These are phyloP conservation scores for Somateria mollissima DNA, from an alignment of 2,797 vertebrate genomes.

Conservation along the genomic window DNA sequence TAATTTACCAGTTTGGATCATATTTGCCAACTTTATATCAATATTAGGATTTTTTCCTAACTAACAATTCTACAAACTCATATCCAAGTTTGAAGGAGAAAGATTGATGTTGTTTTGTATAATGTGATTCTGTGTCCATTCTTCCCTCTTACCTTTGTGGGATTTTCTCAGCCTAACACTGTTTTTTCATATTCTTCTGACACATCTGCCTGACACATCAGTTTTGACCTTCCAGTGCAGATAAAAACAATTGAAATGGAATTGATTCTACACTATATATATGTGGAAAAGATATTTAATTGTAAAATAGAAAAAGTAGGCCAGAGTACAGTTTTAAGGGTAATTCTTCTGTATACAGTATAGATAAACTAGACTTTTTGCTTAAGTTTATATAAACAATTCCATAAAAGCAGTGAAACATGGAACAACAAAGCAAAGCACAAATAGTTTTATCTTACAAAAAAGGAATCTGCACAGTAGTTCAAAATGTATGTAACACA, in stretches of 20 bases:
- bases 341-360: constrained; percentile 79
- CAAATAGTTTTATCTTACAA: constrained; percentile 73
- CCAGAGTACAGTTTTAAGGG: constrained; percentile 85
- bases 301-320: constrained; percentile 85
- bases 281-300: constrained; percentile 88
- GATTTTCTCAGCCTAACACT: not conserved
- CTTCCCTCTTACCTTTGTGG: not conserved
- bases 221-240: not conserved
- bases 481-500: constrained; percentile 71
- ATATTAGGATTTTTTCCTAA: not conserved
- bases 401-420: constrained; percentile 82
- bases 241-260: constrained; percentile 48
- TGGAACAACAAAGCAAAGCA: constrained; percentile 78
- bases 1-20: not conserved
- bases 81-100: not conserved
- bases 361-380: constrained; percentile 75
- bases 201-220: not conserved
- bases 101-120: not conserved
- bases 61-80: not conserved
- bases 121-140: not conserved
- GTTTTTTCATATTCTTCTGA: not conserved
- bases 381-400: constrained; percentile 78
- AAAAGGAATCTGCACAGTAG: constrained; percentile 72
- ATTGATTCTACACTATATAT: constrained; percentile 60
- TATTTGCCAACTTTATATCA: not conserved